A percentile compares a stretch with the other conserved stretches of the same genome.
These are phyloP conservation scores for Helobdella robusta DNA, from an alignment of 2,888 invertebrate species.

Conservation along the genomic window DNA sequence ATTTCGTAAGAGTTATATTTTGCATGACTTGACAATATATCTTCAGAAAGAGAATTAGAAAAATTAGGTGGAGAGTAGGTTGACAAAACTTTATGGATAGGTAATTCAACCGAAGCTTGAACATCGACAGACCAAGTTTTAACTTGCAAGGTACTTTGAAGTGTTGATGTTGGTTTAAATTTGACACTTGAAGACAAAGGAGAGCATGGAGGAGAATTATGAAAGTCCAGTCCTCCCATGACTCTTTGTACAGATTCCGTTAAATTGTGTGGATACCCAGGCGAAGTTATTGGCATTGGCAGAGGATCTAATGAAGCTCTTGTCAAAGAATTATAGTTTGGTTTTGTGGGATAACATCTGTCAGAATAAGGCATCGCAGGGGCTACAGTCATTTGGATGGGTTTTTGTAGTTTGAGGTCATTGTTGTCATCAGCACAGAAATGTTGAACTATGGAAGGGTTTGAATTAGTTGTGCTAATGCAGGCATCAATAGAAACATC, in stretches of 20 bases:
- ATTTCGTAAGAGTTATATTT: too few species aligned
- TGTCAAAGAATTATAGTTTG: conserved; percentile 1
- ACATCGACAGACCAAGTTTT: neutral
- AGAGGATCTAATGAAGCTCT: conserved; percentile 17
- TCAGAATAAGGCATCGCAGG: neutral
- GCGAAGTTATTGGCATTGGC: conserved; percentile 34
- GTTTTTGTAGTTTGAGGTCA: too few species aligned
- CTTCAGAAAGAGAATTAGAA: too few species aligned
- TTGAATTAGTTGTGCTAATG: conserved; percentile 8
- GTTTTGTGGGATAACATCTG: neutral
- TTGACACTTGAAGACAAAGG: conserved; percentile 5
- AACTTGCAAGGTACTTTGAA: neutral
- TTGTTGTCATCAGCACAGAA: too few species aligned
- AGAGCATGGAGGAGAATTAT: conserved; percentile 32
- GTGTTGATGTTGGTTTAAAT: neutral
- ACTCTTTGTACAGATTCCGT: conserved; percentile 34
- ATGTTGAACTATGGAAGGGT: too few species aligned
- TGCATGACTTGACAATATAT: neutral
- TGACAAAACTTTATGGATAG: neutral
- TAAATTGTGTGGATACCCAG: conserved; percentile 33
- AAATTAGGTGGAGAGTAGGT: too few species aligned
- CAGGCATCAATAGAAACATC: neutral
- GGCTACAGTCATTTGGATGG: too few species aligned
- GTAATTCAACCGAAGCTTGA: neutral
- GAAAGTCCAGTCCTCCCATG: conserved; percentile 29